Base-by-base conservation (phyloP, 1,140 invertebrate genomes). In the Papilio glaucus region DNA sequence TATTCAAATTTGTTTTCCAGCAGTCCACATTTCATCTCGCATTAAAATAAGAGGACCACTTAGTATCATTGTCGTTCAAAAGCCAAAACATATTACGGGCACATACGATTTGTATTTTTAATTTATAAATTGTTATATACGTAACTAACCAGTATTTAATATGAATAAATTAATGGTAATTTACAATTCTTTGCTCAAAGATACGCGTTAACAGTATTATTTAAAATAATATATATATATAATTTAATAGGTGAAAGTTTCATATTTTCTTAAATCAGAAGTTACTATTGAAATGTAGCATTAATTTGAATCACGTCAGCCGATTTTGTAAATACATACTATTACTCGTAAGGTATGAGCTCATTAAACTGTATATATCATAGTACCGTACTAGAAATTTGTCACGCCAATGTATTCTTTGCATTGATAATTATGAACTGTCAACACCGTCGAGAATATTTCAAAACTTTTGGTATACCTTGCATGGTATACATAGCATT, bases 1-100 rank as follows among this genome's bases (percentile, higher is more conserved):
- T 18, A 15, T 65, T 65, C 37, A 39, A 65, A 65, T n/a, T n/a
- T n/a, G 12, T 5, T 62, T 8, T 62, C n/a, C n/a, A n/a, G 33
- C 39, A 65, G 15, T 21, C 10, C 45, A 21, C 15, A 18, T 38
- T 63, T 10, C n/a, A 13, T 13, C 21, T 24, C 9, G 49, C 49
- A 57, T 57, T 9, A 26, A 39, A 65, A 65, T 65, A 65, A 41
- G 62, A 65, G 62, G 62, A 65, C 62, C 62, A 65, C 33, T 65
- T 24, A 57, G 49, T 57, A 57, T 26, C 49, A 57, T 4, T 57
- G 49, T 10, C 49, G 24, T 57, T 57, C 24, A 13, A 57, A 57
- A 26, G 21, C 9, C 24, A 57, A 26, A 57, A 57, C 6, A 6
- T 33, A 33, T 33, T 33, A n/a, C n/a, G 29, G 6, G 29, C 29